Evolutionary conservation across 2,797 vertebrate species (phyloP).

Genomic region (Heliangelus exortis): DNA sequence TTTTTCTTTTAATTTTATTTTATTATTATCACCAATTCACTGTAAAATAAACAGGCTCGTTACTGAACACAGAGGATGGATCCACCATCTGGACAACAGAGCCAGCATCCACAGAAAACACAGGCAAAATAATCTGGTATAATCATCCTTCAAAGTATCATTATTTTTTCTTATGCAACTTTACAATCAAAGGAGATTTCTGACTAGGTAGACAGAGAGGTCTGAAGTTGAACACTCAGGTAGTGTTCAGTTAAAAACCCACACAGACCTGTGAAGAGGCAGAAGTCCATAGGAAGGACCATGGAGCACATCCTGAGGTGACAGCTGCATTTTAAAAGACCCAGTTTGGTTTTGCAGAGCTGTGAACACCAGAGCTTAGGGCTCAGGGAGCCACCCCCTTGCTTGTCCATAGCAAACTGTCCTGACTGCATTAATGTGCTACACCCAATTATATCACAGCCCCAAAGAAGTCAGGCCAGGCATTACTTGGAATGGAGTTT

Average conservation of each 20-base stretch:
- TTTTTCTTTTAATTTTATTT: not conserved
- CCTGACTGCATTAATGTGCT: not conserved
- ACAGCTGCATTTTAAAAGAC: not conserved
- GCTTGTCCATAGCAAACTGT: not conserved
- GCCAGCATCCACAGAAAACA: not conserved
- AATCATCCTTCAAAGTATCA: not conserved
- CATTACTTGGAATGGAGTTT: not conserved
- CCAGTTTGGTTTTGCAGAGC: not conserved
- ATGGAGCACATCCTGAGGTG: not conserved
- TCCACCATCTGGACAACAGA: not conserved
- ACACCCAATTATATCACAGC: not conserved
- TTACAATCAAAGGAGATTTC: not conserved
- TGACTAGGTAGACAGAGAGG: not conserved
- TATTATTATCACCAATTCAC: not conserved
- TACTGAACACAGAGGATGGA: not conserved
- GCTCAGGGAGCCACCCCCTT: not conserved
- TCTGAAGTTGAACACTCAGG: not conserved
- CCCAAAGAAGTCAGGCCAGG: not conserved
- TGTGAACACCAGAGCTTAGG: not conserved
- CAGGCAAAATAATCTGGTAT: not conserved
- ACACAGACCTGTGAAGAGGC: no score
- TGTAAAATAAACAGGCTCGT: not conserved
- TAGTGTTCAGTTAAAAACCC: not conserved
- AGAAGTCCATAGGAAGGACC: no score
- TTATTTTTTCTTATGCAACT: not conserved